These are phyloP conservation scores for Protomyctophum bolini DNA, from an alignment of 2,113 vertebrate genomes.

Conservation along the genomic window DNA sequence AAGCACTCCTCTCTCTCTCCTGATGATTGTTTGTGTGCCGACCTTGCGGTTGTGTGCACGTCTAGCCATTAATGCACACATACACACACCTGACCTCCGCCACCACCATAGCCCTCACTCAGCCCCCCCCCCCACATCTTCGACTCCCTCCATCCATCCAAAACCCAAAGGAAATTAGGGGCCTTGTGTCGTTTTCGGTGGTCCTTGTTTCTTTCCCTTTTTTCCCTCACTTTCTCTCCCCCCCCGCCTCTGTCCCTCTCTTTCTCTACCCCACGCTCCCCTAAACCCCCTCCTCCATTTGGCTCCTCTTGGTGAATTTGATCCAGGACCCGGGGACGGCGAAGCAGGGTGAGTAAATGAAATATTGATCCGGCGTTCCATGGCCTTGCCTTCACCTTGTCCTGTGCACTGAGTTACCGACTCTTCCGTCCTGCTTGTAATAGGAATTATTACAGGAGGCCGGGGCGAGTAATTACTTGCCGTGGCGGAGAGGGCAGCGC, in stretches of 20 bases:
- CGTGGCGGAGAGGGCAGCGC: conserved; percentile 88
- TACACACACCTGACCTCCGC: neutral
- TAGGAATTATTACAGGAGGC: conserved; percentile 99
- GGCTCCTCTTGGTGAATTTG: conserved; percentile 91
- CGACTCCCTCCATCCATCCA: conserved; percentile 43
- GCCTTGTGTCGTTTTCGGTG: conserved; percentile 84
- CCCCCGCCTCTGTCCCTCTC: conserved; percentile 10
- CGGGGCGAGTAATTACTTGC: conserved; percentile 98
- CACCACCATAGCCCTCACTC: no score
- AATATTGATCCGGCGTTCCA: conserved; percentile 97
- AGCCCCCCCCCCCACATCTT: conserved; percentile 6
- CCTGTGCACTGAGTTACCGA: conserved; percentile 96
- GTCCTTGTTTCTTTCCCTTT: conserved; percentile 86
- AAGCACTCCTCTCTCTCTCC: no score
- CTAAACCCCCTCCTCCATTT: conserved; percentile 52
- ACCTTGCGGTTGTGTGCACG: conserved; percentile 40
- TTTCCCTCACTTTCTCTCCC: conserved; percentile 9
- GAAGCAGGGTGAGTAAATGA: conserved; percentile 97
- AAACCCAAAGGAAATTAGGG: conserved; percentile 91
- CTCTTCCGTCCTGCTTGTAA: conserved; percentile 99
- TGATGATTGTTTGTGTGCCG: neutral
- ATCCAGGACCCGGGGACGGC: conserved; percentile 89
- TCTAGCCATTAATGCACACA: neutral
- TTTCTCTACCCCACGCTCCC: conserved; percentile 56
- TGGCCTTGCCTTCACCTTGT: conserved; percentile 99